Evolutionary conservation across 2,113 vertebrate species (phyloP).

Genomic region (Ophthalmotilapia sp.): DNA sequence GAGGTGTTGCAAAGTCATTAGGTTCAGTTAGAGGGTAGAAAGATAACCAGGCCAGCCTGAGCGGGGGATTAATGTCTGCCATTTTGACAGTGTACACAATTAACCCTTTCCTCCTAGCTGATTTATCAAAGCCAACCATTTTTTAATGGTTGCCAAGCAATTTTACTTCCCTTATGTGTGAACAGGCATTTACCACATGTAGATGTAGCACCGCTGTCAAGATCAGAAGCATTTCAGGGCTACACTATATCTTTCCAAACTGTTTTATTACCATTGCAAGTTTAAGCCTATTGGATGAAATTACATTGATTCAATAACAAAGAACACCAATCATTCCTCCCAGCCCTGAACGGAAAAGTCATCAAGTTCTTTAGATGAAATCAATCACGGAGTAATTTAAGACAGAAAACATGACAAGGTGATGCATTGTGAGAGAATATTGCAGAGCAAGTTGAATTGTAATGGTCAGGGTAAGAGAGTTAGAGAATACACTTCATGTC

Average conservation of each 20-base stretch:
- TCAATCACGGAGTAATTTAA: slow-evolving; percentile 23
- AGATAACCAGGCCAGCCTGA: background rate
- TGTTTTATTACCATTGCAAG: slow-evolving; percentile 14
- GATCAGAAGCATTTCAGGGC: background rate
- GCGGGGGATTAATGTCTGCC: background rate
- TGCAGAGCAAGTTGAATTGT: background rate
- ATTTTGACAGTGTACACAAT: background rate
- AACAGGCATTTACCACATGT: background rate
- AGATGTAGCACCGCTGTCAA: background rate
- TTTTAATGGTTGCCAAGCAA: background rate
- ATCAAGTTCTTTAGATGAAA: background rate
- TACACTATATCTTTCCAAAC: background rate
- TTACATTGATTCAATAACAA: slow-evolving; percentile 15
- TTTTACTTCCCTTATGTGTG: background rate
- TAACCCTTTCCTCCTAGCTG: background rate
- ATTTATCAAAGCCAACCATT: background rate
- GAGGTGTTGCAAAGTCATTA: slow-evolving; percentile 13
- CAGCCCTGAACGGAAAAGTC: background rate
- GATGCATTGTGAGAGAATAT: slow-evolving; percentile 15
- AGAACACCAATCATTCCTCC: background rate
- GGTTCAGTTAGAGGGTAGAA: background rate
- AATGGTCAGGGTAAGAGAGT: background rate
- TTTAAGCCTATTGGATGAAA: background rate
- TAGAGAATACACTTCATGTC: background rate
- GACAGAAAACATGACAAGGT: slow-evolving; percentile 24